Conservation (phyloP, 2,888 invertebrate genomes). For the Athripsodes cinereus region DNA sequence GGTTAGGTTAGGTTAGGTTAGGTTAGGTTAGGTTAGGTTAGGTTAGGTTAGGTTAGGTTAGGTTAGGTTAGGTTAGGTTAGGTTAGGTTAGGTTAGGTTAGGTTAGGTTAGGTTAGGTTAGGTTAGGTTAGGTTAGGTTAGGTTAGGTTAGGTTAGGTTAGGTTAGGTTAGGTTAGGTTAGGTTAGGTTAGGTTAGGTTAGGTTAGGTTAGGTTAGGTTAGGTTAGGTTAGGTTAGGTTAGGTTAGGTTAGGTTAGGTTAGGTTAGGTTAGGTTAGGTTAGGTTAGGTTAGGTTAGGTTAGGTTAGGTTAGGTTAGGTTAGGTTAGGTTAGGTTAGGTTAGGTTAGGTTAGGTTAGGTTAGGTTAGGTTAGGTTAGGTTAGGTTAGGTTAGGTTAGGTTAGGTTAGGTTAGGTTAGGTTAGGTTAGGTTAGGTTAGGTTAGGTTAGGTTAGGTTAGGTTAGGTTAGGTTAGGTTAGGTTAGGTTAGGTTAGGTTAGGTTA, state of each 20-base stretch:
- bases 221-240: slow-evolving; percentile 16
- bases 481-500: slow-evolving; percentile 14
- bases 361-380: neutral
- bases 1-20: slow-evolving; percentile 15
- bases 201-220: slow-evolving; percentile 1
- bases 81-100: slow-evolving; percentile 5
- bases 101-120: slow-evolving; percentile 9
- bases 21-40: slow-evolving; percentile 3
- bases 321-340: slow-evolving; percentile 28
- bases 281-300: slow-evolving; percentile 28
- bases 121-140: slow-evolving; percentile 4
- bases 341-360: slow-evolving; percentile 10
- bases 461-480: slow-evolving; percentile 10
- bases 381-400: neutral
- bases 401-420: slow-evolving; percentile 4
- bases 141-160: neutral
- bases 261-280: slow-evolving; percentile 26
- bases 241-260: slow-evolving; percentile 26
- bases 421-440: slow-evolving; percentile 4
- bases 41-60: slow-evolving; percentile 2
- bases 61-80: slow-evolving; percentile 5
- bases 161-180: neutral
- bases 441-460: slow-evolving; percentile 7
- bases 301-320: slow-evolving; percentile 27
- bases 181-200: slow-evolving; percentile 21